phyloP scores from a whole-genome alignment of 2,888 invertebrate genomes.

The Scaptomyza cyrtandrae region DNA sequence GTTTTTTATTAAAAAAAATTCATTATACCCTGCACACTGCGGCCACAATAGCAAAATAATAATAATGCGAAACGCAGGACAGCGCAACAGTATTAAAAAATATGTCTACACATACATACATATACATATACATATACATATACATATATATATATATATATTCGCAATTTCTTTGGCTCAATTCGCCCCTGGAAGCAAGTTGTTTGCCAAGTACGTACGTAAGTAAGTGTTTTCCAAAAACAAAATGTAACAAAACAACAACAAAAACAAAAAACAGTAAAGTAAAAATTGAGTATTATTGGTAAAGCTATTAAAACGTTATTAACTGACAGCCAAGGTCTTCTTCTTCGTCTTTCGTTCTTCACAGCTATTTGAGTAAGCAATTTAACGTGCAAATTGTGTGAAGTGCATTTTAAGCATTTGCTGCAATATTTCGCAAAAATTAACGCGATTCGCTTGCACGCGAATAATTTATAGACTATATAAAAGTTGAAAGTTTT shows the following conservation, averaged over 20 bases:
- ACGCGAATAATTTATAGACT: neutral
- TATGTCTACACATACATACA: conserved; percentile 5
- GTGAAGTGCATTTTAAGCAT: neutral
- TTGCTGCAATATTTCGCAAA: neutral
- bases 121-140: no score
- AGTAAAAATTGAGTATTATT: neutral
- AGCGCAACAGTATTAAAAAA: conserved; percentile 15
- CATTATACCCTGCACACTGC: conserved; percentile 55
- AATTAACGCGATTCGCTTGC: neutral
- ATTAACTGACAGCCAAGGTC: neutral
- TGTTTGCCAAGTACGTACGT: neutral
- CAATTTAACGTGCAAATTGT: neutral
- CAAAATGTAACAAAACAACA: neutral
- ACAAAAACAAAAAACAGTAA: no score
- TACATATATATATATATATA: no score
- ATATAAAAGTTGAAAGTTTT: neutral
- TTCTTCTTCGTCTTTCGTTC: no score
- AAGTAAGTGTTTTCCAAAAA: neutral
- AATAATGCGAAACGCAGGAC: neutral
- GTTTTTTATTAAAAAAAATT: conserved; percentile 70
- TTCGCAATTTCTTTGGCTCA: no score
- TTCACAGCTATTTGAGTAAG: neutral
- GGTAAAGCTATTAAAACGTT: neutral
- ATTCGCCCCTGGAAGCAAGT: neutral
- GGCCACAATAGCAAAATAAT: conserved; percentile 15